These are phyloP conservation scores for Micrasema minimum DNA, from an alignment of 1,140 invertebrate genomes.

Conservation along the genomic window DNA sequence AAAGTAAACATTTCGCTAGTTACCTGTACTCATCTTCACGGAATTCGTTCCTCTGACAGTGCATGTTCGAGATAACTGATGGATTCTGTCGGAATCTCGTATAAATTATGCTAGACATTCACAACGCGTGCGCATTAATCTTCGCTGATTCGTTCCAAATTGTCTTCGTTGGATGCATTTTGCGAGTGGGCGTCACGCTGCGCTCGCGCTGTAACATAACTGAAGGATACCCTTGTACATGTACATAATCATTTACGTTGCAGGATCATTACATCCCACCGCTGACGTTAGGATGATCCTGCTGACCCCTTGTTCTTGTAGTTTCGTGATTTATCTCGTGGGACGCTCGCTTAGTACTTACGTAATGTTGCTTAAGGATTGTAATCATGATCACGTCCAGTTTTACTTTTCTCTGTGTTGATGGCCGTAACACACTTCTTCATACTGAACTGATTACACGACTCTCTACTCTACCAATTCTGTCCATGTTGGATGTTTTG, in stretches of 20 bases:
- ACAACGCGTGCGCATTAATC: neutral
- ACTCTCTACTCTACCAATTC: too few relatives aligned
- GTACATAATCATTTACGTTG: neutral
- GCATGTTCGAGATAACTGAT: neutral
- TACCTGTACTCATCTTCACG: slow-evolving; percentile 1
- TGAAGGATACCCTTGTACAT: slow-evolving; percentile 9
- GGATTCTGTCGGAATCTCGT: too few relatives aligned
- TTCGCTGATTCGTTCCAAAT: neutral
- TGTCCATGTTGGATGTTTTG: too few relatives aligned
- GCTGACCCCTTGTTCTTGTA: neutral
- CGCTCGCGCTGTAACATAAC: neutral
- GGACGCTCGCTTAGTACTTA: too few relatives aligned
- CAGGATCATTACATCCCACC: slow-evolving; percentile 24
- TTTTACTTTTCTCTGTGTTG: too few relatives aligned
- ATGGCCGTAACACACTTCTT: too few relatives aligned
- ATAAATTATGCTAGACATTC: too few relatives aligned
- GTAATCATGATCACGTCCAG: too few relatives aligned
- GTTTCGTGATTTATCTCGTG: too few relatives aligned
- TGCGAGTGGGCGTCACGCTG: slow-evolving; percentile 3
- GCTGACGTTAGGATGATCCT: neutral
- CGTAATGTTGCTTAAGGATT: too few relatives aligned
- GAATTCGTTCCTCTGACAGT: slow-evolving; percentile 10
- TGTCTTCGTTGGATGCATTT: slow-evolving; percentile 1
- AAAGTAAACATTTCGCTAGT: slow-evolving; percentile 15
- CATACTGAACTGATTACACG: too few relatives aligned